phyloP scores from a whole-genome alignment of 2,113 vertebrate genomes.

The Dromiciops gliroides region DNA sequence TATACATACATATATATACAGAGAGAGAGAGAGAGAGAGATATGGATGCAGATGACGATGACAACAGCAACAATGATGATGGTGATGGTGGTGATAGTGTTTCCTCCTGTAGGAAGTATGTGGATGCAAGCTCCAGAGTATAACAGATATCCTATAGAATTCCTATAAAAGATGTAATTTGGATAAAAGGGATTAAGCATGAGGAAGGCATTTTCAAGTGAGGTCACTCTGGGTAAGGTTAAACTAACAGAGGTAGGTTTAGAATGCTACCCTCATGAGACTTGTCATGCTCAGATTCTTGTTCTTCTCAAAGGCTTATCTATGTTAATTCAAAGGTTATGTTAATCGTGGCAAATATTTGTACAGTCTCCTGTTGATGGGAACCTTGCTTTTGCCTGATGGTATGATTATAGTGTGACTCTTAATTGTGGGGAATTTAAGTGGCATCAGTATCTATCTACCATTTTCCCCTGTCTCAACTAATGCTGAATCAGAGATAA shows the following conservation, averaged over 20 bases:
- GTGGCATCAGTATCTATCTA: neutral
- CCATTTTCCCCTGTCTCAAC: neutral
- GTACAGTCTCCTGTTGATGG: neutral
- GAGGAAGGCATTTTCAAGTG: neutral
- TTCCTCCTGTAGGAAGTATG: no score
- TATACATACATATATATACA: no score
- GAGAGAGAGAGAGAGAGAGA: no score
- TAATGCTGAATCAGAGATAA: neutral
- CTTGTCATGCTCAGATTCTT: neutral
- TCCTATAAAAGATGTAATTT: neutral
- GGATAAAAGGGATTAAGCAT: neutral
- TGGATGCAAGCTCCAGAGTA: no score
- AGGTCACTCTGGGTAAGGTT: neutral
- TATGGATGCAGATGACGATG: no score
- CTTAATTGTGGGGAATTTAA: neutral
- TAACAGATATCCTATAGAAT: neutral
- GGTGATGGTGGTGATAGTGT: no score
- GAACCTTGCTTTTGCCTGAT: neutral
- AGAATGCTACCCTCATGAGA: neutral
- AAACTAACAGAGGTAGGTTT: neutral
- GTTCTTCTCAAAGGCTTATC: neutral
- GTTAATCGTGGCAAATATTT: neutral
- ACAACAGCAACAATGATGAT: no score
- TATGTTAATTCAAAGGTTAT: neutral
- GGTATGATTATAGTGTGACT: neutral